Percentiles rank a stretch among this genome's conserved stretches.
These are phyloP conservation scores for Amphipoea oculea DNA, from an alignment of 2,888 invertebrate genomes.

Conservation along the genomic window DNA sequence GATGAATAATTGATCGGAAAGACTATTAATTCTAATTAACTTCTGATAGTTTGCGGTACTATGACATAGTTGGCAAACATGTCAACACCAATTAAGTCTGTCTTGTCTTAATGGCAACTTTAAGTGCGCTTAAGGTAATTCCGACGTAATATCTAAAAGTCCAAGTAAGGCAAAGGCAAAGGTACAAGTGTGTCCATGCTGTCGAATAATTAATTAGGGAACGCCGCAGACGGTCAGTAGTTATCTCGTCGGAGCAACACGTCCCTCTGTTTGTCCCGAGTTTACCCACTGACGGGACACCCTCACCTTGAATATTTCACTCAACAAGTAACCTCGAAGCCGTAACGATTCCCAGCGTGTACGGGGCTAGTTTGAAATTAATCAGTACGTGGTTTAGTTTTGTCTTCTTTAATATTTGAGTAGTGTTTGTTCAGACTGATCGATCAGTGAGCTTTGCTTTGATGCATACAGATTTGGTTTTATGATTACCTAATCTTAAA, in stretches of 20 bases:
- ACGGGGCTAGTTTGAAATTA: constrained; percentile 61
- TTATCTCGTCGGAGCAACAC: constrained; percentile 62
- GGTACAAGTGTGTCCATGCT: constrained; percentile 54
- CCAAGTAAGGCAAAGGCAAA: too few species aligned
- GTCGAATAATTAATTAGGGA: constrained; percentile 62
- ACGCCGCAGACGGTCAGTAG: constrained; percentile 60
- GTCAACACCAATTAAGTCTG: constrained; percentile 28
- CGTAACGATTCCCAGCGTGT: constrained; percentile 58
- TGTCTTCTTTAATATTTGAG: constrained; percentile 56
- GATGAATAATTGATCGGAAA: neutral
- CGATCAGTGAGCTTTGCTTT: constrained; percentile 31
- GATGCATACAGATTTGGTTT: constrained; percentile 41
- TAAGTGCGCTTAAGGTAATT: constrained; percentile 37
- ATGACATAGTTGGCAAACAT: constrained; percentile 3
- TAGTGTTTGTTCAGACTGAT: constrained; percentile 31
- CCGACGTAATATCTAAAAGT: constrained; percentile 23
- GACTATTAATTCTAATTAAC: neutral
- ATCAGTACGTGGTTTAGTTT: constrained; percentile 54
- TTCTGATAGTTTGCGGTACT: neutral
- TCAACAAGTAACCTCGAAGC: constrained; percentile 59
- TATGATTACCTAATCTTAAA: constrained; percentile 10
- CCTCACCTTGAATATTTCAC: constrained; percentile 70
- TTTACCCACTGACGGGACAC: constrained; percentile 60
- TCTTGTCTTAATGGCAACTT: constrained; percentile 29
- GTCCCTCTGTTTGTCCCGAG: constrained; percentile 58